Evolutionary conservation across 2,888 invertebrate genomes (phyloP).

Genomic region (Brenthis ino): DNA sequence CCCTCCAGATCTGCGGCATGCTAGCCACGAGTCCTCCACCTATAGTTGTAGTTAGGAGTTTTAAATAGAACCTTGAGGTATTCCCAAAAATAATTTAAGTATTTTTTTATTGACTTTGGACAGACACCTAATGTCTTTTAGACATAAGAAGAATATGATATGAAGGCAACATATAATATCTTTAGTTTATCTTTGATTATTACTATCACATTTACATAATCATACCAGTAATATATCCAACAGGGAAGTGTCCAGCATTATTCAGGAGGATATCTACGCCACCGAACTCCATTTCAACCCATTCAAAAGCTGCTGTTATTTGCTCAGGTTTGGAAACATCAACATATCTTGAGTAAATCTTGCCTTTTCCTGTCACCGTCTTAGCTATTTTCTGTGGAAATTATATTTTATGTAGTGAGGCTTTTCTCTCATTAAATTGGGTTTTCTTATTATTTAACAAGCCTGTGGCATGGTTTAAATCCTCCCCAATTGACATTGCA

Average conservation of each 20-base stretch:
- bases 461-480: neutral
- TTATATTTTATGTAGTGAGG: neutral
- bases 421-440: too few relatives aligned
- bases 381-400: neutral
- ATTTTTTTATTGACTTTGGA: too few relatives aligned
- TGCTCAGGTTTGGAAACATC: neutral
- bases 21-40: too few relatives aligned
- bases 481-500: too few relatives aligned
- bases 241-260: constrained; percentile 3
- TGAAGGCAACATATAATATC: too few relatives aligned
- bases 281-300: constrained; percentile 10
- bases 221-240: constrained; percentile 11
- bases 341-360: neutral
- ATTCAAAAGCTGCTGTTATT: constrained; percentile 8
- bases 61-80: too few relatives aligned
- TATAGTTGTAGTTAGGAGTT: too few relatives aligned
- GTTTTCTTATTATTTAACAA: neutral
- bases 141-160: too few relatives aligned
- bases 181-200: too few relatives aligned
- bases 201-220: neutral
- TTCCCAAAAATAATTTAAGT: too few relatives aligned
- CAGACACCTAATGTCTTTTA: too few relatives aligned
- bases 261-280: constrained; percentile 1
- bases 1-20: too few relatives aligned
- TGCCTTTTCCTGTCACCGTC: constrained; percentile 13